A percentile compares a stretch with the other conserved stretches of the same genome.
phyloP scores from a whole-genome alignment of 2,888 invertebrate genomes.

The Parnassius smintheus region DNA sequence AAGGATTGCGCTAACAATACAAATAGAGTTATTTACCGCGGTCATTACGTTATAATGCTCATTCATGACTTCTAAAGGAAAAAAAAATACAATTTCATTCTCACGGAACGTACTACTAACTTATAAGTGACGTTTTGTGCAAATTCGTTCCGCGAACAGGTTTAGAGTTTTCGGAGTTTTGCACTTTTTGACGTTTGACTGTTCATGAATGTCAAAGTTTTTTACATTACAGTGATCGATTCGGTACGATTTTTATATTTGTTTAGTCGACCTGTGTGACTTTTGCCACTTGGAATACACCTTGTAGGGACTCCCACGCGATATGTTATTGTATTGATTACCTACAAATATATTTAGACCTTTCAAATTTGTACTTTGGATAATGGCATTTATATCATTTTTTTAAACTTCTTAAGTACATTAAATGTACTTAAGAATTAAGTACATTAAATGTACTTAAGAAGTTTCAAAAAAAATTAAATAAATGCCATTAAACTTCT shows the following conservation, averaged over 20 bases:
- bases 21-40: slow-evolving; percentile 71
- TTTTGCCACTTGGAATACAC: slow-evolving; percentile 45
- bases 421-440: too few relatives aligned
- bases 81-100: slow-evolving; percentile 55
- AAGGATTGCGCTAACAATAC: slow-evolving; percentile 52
- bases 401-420: too few relatives aligned
- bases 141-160: slow-evolving; percentile 29
- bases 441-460: too few relatives aligned
- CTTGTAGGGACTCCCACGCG: slow-evolving; percentile 63
- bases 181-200: slow-evolving; percentile 40
- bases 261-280: slow-evolving; percentile 51
- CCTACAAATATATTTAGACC: too few relatives aligned
- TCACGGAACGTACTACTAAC: slow-evolving; percentile 49
- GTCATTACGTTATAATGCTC: slow-evolving; percentile 66
- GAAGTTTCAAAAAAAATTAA: too few relatives aligned
- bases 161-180: slow-evolving; percentile 1
- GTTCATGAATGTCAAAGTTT: slow-evolving; percentile 42
- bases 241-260: slow-evolving; percentile 68
- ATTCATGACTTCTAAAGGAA: slow-evolving; percentile 53
- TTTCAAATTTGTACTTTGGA: too few relatives aligned
- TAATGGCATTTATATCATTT: too few relatives aligned
- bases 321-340: slow-evolving; percentile 14
- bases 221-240: slow-evolving; percentile 65
- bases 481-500: too few relatives aligned
- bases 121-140: slow-evolving; percentile 31